A percentile compares a stretch with the other conserved stretches of the same genome.
Evolutionary conservation across 2,797 vertebrate species (phyloP).

Genomic region (Urophycis tenuis): DNA sequence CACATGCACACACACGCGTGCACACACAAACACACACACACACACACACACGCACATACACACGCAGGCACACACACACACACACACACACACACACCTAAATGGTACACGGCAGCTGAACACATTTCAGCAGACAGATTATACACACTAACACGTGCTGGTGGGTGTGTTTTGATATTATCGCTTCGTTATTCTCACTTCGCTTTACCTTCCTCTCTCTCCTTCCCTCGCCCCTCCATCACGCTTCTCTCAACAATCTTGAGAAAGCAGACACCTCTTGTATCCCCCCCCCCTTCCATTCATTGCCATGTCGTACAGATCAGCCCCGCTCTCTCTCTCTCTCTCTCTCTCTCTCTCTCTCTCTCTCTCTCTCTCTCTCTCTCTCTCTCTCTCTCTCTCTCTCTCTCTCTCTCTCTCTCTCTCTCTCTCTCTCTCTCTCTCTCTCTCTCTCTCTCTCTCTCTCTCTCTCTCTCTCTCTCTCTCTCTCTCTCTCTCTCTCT

Average conservation of each 20-base stretch:
- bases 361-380: neutral
- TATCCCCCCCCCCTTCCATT: slow-evolving; percentile 13
- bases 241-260: neutral
- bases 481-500: neutral
- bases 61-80: slow-evolving; percentile 9
- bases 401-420: neutral
- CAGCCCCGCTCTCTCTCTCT: neutral
- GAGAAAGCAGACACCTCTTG: neutral
- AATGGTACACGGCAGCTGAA: neutral
- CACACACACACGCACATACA: neutral
- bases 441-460: neutral
- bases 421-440: neutral
- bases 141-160: neutral
- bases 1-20: slow-evolving; percentile 1
- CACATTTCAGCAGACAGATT: slow-evolving; percentile 8
- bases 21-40: neutral
- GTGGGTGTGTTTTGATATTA: slow-evolving; percentile 18
- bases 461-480: neutral
- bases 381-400: neutral
- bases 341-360: neutral
- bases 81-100: no score
- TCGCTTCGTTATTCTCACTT: slow-evolving; percentile 39
- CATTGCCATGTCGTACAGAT: neutral
- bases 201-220: slow-evolving; percentile 37
- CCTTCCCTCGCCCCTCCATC: slow-evolving; percentile 19